Evolutionary conservation across 2,888 invertebrate genomes (phyloP).

Genomic region (Deilephila elpenor): DNA sequence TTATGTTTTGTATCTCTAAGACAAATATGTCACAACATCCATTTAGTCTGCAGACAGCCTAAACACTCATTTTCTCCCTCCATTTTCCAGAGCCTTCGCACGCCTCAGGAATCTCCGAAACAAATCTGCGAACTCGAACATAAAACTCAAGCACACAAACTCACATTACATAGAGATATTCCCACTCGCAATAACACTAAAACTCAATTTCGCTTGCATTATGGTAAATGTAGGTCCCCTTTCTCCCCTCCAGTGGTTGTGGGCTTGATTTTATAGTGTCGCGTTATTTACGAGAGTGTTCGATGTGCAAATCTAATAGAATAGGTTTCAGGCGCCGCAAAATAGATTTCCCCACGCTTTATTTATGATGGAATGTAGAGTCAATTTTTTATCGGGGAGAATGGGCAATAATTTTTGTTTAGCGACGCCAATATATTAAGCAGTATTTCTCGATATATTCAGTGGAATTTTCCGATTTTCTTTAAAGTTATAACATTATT

Average conservation of each 20-base stretch:
- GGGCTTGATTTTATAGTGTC: conserved; percentile 21
- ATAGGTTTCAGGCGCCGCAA: conserved; percentile 47
- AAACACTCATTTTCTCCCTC: background rate
- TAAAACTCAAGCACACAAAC: conserved; percentile 11
- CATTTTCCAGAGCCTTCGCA: background rate
- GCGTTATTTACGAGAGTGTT: conserved; percentile 22
- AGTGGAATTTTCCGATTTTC: too few species aligned
- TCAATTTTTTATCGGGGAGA: background rate
- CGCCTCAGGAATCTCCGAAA: conserved; percentile 7
- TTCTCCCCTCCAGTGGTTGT: background rate
- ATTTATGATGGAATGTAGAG: conserved; percentile 41
- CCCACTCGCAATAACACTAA: conserved; percentile 8
- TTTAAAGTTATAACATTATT: too few species aligned
- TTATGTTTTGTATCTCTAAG: background rate
- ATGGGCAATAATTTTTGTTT: background rate
- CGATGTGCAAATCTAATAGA: conserved; percentile 27
- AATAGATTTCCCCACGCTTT: conserved; percentile 53
- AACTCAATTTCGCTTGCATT: conserved; percentile 27
- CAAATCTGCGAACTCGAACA: conserved; percentile 12
- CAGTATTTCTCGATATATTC: background rate
- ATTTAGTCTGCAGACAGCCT: background rate
- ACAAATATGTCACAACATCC: background rate
- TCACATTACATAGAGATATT: conserved; percentile 19
- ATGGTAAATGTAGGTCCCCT: conserved; percentile 13
- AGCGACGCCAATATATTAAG: background rate